Evolutionary conservation across 2,888 invertebrate genomes (phyloP).

Genomic region (Alsophila aescularia): DNA sequence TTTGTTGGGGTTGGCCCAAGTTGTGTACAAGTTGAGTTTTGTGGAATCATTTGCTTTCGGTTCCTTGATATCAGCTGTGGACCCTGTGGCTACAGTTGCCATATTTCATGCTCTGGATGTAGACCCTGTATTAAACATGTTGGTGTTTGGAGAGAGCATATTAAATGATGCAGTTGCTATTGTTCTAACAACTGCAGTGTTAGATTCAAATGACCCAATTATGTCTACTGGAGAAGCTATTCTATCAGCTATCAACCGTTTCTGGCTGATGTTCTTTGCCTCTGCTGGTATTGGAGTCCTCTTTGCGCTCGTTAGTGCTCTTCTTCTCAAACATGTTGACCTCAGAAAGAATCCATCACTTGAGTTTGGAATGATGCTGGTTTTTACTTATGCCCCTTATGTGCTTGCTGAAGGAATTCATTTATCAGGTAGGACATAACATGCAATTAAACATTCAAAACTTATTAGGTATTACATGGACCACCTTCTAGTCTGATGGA

Average conservation of each 20-base stretch:
- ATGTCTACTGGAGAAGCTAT: constrained; percentile 93
- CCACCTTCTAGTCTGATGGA: too few relatives aligned
- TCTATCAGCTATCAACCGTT: constrained; percentile 93
- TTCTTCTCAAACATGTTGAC: constrained; percentile 97
- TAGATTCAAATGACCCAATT: constrained; percentile 86
- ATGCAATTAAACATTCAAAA: not conserved
- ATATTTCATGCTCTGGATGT: constrained; percentile 99
- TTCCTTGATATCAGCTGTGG: constrained; percentile 98
- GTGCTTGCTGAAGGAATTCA: constrained; percentile 98
- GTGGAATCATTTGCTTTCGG: constrained; percentile 99
- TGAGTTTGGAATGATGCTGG: constrained; percentile 99
- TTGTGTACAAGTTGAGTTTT: constrained; percentile 96
- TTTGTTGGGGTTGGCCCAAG: constrained; percentile 94
- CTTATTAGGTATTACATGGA: too few relatives aligned
- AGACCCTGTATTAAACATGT: constrained; percentile 99
- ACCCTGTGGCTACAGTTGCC: constrained; percentile 99
- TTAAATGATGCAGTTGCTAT: constrained; percentile 99
- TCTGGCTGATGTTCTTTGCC: constrained; percentile 99
- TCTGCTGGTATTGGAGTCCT: constrained; percentile 98
- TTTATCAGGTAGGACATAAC: constrained; percentile 88
- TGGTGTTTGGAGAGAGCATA: constrained; percentile 98
- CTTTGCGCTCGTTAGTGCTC: constrained; percentile 96
- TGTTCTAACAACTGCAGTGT: constrained; percentile 95
- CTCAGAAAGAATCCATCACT: constrained; percentile 98
- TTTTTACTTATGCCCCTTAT: constrained; percentile 99